Conservation (phyloP, 1,140 invertebrate genomes). For the Lucilia sericata region DNA sequence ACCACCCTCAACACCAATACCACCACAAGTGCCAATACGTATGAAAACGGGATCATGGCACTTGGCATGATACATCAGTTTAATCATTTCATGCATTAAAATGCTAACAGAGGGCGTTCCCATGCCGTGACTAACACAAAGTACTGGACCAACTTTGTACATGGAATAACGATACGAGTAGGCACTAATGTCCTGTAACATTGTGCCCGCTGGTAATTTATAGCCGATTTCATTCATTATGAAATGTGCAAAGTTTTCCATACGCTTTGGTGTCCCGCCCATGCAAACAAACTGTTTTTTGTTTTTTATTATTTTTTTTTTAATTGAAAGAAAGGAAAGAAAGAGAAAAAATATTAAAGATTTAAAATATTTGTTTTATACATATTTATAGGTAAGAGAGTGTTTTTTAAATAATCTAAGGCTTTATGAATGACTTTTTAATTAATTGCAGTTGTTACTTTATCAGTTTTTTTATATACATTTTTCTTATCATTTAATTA, state of each 20-base stretch:
- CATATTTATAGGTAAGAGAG: no score
- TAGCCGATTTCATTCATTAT: conserved; percentile 93
- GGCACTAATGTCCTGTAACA: conserved; percentile 88
- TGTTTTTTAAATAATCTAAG: neutral
- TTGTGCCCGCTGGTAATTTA: conserved; percentile 88
- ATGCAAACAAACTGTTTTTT: conserved; percentile 92
- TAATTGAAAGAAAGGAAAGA: conserved; percentile 52
- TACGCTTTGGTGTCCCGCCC: conserved; percentile 94
- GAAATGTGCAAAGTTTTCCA: conserved; percentile 92
- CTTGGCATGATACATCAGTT: conserved; percentile 91
- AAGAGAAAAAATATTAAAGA: conserved; percentile 44
- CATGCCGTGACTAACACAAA: conserved; percentile 86
- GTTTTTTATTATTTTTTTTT: no score
- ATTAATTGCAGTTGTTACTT: neutral
- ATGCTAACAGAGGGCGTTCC: conserved; percentile 93
- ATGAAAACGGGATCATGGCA: conserved; percentile 91
- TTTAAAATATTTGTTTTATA: neutral
- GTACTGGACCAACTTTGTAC: conserved; percentile 85
- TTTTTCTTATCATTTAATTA: neutral
- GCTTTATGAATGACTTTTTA: neutral
- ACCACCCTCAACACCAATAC: conserved; percentile 88
- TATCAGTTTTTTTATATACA: neutral
- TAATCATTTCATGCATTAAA: conserved; percentile 92
- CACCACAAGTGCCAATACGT: conserved; percentile 93
- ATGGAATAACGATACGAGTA: conserved; percentile 95